Base-by-base conservation (phyloP, 2,797 vertebrate species). In the Percopsis omiscomaycus region DNA sequence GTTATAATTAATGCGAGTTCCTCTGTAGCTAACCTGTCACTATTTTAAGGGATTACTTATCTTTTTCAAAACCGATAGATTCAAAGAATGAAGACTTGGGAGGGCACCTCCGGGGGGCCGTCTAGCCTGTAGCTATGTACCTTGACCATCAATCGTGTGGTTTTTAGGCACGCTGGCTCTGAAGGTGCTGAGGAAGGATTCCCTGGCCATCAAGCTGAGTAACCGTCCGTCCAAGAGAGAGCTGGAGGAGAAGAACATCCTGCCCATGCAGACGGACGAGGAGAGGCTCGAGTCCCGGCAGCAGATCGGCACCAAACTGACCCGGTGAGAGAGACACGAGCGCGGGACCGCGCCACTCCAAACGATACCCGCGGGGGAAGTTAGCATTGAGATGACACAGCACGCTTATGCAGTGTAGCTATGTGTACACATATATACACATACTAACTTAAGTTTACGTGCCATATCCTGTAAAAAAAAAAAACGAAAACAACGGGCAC, bases 161-260 rank as follows among this genome's bases (percentile, higher is more conserved):
- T 37, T 37, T 45, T 82, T 63, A 99, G 98, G 95, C 86, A 91
- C 96, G 22, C 86, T 99, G 82, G 96, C 96, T 77, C 93, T 94
- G 91, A 99, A 98, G 86, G 94, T 99, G 74, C 92, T 97, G 87
- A 94, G 98, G 84, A 97, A 98, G 90, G 98, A 99, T 89, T 98
- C 98, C 8, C 88, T 99, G 89, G 98, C 97, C 77, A 95, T 99
- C 89, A 99, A 99, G 86, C 91, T 99, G 77, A 98, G 96, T 84
- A 99, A 99, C 90, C 93, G 98, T 82, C 98, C 98, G 10, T 97
- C 96, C 55, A 97, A 96, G 74, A 76, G 96, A 75, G 98, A 99
- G 78, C 91, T 99, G 77, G 95, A 99, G 84, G 98, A 99, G 77
- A 99, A 98, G 91, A 99, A 99, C 82, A 99, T 99, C 85, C 93